Conservation (phyloP, 2,113 vertebrate species). For the Crotalus viridis region DNA sequence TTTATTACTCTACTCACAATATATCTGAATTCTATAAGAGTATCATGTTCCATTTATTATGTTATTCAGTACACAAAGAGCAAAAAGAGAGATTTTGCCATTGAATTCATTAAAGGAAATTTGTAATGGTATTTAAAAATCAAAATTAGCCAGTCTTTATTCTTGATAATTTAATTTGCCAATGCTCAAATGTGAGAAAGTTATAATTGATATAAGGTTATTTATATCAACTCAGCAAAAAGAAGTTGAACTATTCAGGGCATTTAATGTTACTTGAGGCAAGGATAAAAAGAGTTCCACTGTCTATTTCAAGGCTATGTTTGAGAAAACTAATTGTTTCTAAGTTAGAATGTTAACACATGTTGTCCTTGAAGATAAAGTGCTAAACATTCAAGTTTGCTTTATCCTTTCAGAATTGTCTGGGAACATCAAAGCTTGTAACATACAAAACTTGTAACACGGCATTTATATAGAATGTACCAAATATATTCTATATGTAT, state of each 20-base stretch:
- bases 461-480: not conserved
- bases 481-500: not conserved
- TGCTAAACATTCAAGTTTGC: not conserved
- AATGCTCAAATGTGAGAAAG: not conserved
- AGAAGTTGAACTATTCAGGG: not conserved
- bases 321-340: not conserved
- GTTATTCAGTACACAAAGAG: not conserved
- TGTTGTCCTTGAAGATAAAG: not conserved
- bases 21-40: not conserved
- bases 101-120: not conserved
- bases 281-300: not conserved
- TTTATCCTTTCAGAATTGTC: not conserved
- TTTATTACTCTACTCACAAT: not conserved
- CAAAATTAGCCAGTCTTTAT: not conserved
- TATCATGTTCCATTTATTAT: not conserved
- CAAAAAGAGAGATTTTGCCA: not conserved
- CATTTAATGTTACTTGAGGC: not conserved
- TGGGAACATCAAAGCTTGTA: not conserved
- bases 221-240: not conserved
- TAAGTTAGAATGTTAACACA: not conserved
- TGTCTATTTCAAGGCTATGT: not conserved
- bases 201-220: not conserved
- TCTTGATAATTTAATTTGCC: not conserved
- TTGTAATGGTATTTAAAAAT: not conserved
- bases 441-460: not conserved